Conservation (phyloP, 1,140 invertebrate genomes). For the Drosophila mauritiana region DNA sequence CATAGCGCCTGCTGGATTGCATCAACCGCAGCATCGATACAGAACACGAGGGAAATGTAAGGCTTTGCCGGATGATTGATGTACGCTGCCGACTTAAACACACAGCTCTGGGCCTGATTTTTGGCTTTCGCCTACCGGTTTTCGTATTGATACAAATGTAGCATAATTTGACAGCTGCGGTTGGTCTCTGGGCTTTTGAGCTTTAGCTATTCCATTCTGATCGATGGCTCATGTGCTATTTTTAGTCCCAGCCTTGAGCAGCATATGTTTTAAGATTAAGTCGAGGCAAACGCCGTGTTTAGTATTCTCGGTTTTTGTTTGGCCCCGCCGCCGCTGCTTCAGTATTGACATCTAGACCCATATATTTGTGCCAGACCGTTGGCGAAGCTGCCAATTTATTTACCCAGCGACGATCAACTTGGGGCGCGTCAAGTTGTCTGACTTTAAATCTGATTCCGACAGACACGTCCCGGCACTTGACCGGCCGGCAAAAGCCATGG, state of each 20-base stretch:
- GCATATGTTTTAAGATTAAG: slow-evolving; percentile 49
- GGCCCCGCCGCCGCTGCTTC: slow-evolving; percentile 68
- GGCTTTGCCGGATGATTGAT: slow-evolving; percentile 61
- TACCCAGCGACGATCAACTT: slow-evolving; percentile 25
- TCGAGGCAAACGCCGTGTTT: slow-evolving; percentile 34
- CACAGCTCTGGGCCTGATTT: slow-evolving; percentile 53
- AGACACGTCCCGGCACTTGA: slow-evolving; percentile 66
- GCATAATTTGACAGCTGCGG: slow-evolving; percentile 80
- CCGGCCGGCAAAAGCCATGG: slow-evolving; percentile 64
- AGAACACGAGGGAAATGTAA: background rate
- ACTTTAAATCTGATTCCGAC: slow-evolving; percentile 53
- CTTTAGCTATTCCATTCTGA: slow-evolving; percentile 48
- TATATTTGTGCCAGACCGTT: background rate
- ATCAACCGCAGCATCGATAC: slow-evolving; percentile 8
- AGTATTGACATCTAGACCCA: slow-evolving; percentile 28
- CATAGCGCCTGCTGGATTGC: slow-evolving; percentile 60
- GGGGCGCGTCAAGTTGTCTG: slow-evolving; percentile 66
- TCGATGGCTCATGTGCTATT: slow-evolving; percentile 66
- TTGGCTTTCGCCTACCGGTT: slow-evolving; percentile 68
- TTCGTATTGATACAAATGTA: slow-evolving; percentile 55
- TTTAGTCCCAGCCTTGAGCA: slow-evolving; percentile 71
- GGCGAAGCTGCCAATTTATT: slow-evolving; percentile 72
- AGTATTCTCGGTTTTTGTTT: slow-evolving; percentile 40
- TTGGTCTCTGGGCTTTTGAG: slow-evolving; percentile 26
- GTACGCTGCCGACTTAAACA: slow-evolving; percentile 53